phyloP scores from a whole-genome alignment of 2,113 vertebrate species.

The Phocoena phocoena region DNA sequence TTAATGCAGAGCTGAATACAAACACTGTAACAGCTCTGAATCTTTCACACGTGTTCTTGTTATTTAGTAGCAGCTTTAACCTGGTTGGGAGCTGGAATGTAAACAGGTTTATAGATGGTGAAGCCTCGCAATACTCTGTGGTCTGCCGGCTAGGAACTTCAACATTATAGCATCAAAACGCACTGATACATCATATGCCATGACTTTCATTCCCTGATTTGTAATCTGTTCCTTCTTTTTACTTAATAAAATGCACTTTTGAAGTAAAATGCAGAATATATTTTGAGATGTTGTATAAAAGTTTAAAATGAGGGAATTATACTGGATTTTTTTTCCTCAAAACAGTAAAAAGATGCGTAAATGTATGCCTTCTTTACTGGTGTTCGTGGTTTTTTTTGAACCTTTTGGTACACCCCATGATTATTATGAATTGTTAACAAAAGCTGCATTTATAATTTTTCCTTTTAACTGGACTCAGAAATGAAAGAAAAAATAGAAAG shows the following conservation, averaged over 20 bases:
- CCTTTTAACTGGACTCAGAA: neutral
- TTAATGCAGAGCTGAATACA: slow-evolving; percentile 42
- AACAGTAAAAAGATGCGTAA: slow-evolving; percentile 78
- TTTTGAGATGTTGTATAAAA: slow-evolving; percentile 80
- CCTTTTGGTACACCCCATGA: neutral
- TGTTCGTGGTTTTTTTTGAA: slow-evolving; percentile 73
- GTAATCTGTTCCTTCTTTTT: slow-evolving; percentile 72
- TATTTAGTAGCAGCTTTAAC: neutral
- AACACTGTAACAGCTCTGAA: neutral
- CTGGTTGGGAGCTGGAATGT: slow-evolving; percentile 9
- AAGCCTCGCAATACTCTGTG: slow-evolving; percentile 30
- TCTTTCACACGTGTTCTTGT: slow-evolving; percentile 57
- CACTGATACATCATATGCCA: neutral
- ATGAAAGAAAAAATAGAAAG: neutral
- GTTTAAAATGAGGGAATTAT: slow-evolving; percentile 71
- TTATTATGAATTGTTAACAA: slow-evolving; percentile 16
- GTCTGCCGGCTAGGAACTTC: slow-evolving; percentile 33
- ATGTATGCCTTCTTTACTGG: slow-evolving; percentile 62
- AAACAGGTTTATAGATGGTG: slow-evolving; percentile 16
- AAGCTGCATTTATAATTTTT: slow-evolving; percentile 34
- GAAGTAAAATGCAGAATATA: slow-evolving; percentile 83
- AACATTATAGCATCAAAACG: neutral
- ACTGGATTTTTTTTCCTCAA: slow-evolving; percentile 49
- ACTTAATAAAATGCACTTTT: slow-evolving; percentile 83
- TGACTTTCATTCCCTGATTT: slow-evolving; percentile 66